Conservation (phyloP, 2,797 vertebrate genomes). For the Kryptopterus vitreolus region DNA sequence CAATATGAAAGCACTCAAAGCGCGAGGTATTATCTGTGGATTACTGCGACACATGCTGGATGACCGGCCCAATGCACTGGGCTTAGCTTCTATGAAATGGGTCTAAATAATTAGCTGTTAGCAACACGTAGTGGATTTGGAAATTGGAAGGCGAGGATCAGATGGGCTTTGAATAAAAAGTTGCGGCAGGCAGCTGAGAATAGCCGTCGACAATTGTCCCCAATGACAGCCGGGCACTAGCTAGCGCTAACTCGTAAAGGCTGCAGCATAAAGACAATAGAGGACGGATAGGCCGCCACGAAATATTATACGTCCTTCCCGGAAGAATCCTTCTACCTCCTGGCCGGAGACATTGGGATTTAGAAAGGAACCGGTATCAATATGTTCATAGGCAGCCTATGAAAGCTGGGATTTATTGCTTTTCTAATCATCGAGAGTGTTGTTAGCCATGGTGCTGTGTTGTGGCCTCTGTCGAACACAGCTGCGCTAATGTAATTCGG, state of each 20-base stretch:
- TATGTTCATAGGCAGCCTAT: slow-evolving; percentile 43
- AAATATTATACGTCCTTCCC: neutral
- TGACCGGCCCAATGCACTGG: slow-evolving; percentile 21
- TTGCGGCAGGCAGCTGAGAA: slow-evolving; percentile 56
- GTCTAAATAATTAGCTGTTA: slow-evolving; percentile 40
- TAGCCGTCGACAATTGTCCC: slow-evolving; percentile 31
- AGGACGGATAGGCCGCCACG: neutral
- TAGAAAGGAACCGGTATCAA: slow-evolving; percentile 47
- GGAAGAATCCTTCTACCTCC: slow-evolving; percentile 1
- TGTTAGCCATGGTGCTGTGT: slow-evolving; percentile 54
- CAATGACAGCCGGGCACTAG: slow-evolving; percentile 50
- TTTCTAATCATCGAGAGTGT: slow-evolving; percentile 58
- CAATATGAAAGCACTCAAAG: slow-evolving; percentile 36
- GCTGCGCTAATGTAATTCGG: slow-evolving; percentile 66
- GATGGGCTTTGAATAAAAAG: slow-evolving; percentile 70
- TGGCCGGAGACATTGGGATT: neutral
- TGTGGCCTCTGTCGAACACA: slow-evolving; percentile 62
- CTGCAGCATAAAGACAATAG: neutral
- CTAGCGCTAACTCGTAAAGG: slow-evolving; percentile 38
- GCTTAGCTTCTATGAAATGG: slow-evolving; percentile 31
- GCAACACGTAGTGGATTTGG: slow-evolving; percentile 17
- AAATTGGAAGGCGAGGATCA: slow-evolving; percentile 61
- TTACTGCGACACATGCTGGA: slow-evolving; percentile 31
- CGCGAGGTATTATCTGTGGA: slow-evolving; percentile 28
- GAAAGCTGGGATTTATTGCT: slow-evolving; percentile 55